These are phyloP conservation scores for Paralvinella palmiformis DNA, from an alignment of 1,140 invertebrate genomes.

Conservation along the genomic window DNA sequence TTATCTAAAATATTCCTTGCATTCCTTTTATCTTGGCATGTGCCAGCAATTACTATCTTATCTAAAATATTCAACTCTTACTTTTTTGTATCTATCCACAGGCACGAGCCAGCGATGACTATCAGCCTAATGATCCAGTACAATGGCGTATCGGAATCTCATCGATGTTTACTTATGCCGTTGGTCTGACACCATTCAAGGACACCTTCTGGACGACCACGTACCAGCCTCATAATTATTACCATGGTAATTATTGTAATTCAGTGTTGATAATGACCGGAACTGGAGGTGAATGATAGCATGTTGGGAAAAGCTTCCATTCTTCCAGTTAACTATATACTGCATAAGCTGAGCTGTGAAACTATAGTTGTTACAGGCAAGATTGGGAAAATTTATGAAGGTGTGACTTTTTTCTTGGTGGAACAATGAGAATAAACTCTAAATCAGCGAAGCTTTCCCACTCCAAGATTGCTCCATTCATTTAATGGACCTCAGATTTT, in stretches of 20 bases:
- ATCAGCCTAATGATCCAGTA: slow-evolving; percentile 21
- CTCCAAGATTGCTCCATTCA: too few species aligned
- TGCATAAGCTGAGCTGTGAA: too few species aligned
- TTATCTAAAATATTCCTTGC: too few species aligned
- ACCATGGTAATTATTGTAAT: background rate
- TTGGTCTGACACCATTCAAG: slow-evolving; percentile 39
- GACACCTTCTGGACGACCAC: slow-evolving; percentile 43
- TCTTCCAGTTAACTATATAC: background rate
- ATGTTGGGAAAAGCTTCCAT: background rate
- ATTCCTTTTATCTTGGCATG: too few species aligned
- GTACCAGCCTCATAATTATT: slow-evolving; percentile 30
- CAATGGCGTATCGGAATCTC: slow-evolving; percentile 43
- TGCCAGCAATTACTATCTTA: background rate
- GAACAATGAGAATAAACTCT: too few species aligned
- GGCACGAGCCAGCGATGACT: slow-evolving; percentile 34
- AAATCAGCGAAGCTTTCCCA: too few species aligned
- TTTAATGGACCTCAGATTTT: too few species aligned
- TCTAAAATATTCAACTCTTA: background rate
- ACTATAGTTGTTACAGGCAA: too few species aligned
- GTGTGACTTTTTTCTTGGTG: too few species aligned
- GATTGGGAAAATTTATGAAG: too few species aligned
- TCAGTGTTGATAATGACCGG: background rate
- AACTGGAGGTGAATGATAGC: too few species aligned
- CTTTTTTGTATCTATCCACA: slow-evolving; percentile 8
- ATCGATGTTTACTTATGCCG: slow-evolving; percentile 34